Conservation (phyloP, 2,797 vertebrate genomes). For the Melanogrammus aeglefinus region DNA sequence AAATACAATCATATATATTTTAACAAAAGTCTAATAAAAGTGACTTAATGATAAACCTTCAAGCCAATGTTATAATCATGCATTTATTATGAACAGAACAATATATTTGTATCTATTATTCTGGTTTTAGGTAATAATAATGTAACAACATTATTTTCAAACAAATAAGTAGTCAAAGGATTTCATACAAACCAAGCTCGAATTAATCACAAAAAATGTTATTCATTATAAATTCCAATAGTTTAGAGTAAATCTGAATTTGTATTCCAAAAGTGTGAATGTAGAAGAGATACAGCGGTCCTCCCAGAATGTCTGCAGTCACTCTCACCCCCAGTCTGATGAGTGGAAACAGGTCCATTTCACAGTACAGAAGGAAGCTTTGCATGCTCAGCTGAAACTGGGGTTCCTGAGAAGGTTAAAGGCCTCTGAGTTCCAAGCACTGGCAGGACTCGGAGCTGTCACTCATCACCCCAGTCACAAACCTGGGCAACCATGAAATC, state of each 20-base stretch:
- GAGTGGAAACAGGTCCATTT: conserved; percentile 6
- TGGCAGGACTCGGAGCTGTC: not conserved
- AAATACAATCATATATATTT: too few relatives aligned
- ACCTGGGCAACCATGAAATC: not conserved
- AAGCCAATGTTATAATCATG: too few relatives aligned
- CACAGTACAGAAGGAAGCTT: conserved; percentile 48
- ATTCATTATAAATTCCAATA: not conserved
- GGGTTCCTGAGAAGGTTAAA: conserved; percentile 49
- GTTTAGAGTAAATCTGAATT: not conserved
- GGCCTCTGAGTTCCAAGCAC: conserved; percentile 25
- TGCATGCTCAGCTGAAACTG: conserved; percentile 54
- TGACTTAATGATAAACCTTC: too few relatives aligned
- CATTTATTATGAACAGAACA: too few relatives aligned
- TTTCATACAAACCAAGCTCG: not conserved
- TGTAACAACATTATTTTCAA: not conserved
- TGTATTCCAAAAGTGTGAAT: not conserved
- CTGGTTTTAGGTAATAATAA: not conserved
- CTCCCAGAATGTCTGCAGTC: not conserved
- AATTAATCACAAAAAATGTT: not conserved
- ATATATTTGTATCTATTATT: too few relatives aligned
- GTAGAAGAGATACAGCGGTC: not conserved
- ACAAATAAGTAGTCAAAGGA: not conserved
- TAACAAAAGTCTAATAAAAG: too few relatives aligned
- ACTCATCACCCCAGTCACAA: not conserved
- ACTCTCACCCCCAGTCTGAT: not conserved